Evolutionary conservation across 2,797 vertebrate species (phyloP), one percentile per base, ranked within the genome.

Genomic region (Choloepus didactylus): DNA sequence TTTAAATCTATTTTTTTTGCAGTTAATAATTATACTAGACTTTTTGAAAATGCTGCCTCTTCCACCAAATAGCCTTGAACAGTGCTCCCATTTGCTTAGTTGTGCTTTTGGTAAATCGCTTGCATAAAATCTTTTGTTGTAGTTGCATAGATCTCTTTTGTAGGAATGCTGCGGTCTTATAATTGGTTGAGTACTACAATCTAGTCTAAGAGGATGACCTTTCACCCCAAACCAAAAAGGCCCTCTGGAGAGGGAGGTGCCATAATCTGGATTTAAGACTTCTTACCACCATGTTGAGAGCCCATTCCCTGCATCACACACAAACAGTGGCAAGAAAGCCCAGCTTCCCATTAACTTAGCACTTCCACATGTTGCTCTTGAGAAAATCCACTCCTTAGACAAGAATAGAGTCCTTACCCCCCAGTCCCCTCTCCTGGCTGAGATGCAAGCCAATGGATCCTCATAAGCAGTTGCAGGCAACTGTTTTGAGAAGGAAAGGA

Each of bases 211-310:
- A 99, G 99, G 98, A 97, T 99, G 99, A 99, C 99, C 99, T 99
- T 99, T 99, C 98, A 98, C 98, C 98, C 98, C 98, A 98, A 98
- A 98, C 98, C 98, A 98, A 98, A 99, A 99, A 99, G 99, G 98
- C 98, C 98, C 99, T 99, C 99, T 99, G 99, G 98, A 99, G 98
- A 98, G 98, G 98, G 98, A 98, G 98, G 98, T 98, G 98, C 98
- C 98, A 98, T 99, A 99, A 99, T 99, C 98, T 99, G 99, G 99
- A 99, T 99, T 99, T 99, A 99, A 99, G 99, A 98, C 99, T 99
- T 99, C 99, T 99, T 99, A 99, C 98, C 98, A 98, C 98, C 98
- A 98, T 98, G 98, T 99, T 98, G 98, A 99, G 99, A 99, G 98
- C 98, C 98, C 98, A 98, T 99, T 99, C 99, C 98, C 98, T 23